Evolutionary conservation across 2,888 invertebrate genomes (phyloP).

Genomic region (Palloptera scutellata): DNA sequence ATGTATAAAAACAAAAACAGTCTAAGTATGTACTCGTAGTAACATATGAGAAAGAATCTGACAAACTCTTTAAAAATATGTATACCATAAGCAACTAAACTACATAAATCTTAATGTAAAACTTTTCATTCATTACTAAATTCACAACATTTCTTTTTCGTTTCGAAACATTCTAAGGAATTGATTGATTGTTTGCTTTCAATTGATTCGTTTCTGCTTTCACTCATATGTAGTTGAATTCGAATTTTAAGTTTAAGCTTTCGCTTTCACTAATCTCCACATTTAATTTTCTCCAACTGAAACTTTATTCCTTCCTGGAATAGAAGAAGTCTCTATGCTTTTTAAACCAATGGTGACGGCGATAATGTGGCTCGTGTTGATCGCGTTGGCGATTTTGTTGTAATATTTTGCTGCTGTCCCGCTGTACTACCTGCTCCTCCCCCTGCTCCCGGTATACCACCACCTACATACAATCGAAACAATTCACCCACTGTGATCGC

Average conservation of each 20-base stretch:
- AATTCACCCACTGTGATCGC: slow-evolving; percentile 89
- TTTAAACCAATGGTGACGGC: slow-evolving; percentile 57
- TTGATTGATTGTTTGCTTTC: not conserved
- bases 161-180: too few relatives aligned
- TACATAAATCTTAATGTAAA: too few relatives aligned
- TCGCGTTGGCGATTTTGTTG: slow-evolving; percentile 58
- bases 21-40: too few relatives aligned
- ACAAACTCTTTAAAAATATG: too few relatives aligned
- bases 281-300: not conserved
- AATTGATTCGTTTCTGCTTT: not conserved
- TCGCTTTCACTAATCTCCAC: not conserved
- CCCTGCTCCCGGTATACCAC: slow-evolving; percentile 41
- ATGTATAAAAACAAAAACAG: slow-evolving; percentile 4
- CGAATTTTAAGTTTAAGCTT: not conserved
- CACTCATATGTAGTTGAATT: not conserved
- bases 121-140: too few relatives aligned
- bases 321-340: slow-evolving; percentile 1
- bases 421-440: slow-evolving; percentile 42
- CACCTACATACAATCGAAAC: slow-evolving; percentile 70
- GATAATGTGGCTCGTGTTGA: slow-evolving; percentile 56
- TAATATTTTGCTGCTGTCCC: slow-evolving; percentile 4
- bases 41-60: too few relatives aligned
- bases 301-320: not conserved
- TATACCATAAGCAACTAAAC: too few relatives aligned
- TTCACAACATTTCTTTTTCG: too few relatives aligned